These are phyloP conservation scores for Pygathrix nemaeus DNA, from an alignment of 2,113 vertebrate species.

Conservation along the genomic window DNA sequence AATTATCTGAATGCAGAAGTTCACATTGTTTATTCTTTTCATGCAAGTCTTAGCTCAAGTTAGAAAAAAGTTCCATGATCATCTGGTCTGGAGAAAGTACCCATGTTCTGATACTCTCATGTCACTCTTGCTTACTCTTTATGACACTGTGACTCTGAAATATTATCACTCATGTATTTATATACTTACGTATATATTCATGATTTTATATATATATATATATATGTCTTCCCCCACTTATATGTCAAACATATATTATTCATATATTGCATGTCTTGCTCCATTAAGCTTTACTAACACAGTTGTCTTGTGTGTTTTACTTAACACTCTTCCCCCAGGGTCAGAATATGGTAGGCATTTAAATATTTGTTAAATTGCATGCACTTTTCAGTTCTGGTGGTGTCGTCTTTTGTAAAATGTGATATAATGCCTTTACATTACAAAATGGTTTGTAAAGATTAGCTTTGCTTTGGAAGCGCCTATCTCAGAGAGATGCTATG, in stretches of 20 bases:
- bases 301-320: background rate
- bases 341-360: background rate
- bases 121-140: background rate
- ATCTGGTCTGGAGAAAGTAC: background rate
- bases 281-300: background rate
- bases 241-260: background rate
- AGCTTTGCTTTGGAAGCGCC: background rate
- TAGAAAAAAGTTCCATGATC: background rate
- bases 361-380: background rate
- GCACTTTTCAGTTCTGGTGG: background rate
- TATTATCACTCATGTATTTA: no score
- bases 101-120: background rate
- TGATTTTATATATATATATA: no score
- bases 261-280: background rate
- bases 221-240: background rate
- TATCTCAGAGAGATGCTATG: background rate
- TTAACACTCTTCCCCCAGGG: background rate
- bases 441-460: background rate
- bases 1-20: background rate
- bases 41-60: background rate
- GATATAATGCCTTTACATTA: background rate
- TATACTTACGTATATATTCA: background rate
- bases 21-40: background rate
- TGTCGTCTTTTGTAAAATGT: background rate
- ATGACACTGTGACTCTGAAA: background rate